Evolutionary conservation across 2,113 vertebrate species (phyloP).

Genomic region (Monopterus albus): DNA sequence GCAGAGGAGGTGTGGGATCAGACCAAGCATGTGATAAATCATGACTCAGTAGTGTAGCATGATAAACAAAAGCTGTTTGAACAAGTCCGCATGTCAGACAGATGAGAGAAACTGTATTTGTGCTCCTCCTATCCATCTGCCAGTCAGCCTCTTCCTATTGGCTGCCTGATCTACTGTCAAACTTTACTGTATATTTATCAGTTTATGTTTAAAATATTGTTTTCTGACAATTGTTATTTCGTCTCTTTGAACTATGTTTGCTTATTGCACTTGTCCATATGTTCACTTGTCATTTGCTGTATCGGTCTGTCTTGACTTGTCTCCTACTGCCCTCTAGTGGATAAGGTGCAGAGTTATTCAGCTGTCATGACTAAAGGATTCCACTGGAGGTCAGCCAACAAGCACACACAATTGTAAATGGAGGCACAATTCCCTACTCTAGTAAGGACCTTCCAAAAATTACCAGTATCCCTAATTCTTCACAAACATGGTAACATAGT

Average conservation of each 20-base stretch:
- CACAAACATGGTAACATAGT: too few relatives aligned
- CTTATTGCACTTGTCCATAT: background rate
- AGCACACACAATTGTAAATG: background rate
- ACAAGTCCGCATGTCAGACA: constrained; percentile 33
- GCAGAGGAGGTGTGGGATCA: constrained; percentile 42
- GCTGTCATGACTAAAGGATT: background rate
- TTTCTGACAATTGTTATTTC: background rate
- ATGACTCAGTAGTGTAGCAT: constrained; percentile 44
- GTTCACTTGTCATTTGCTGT: background rate
- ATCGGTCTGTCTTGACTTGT: background rate
- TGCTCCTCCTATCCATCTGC: constrained; percentile 11
- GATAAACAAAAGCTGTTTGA: constrained; percentile 53
- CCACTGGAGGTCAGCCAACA: constrained; percentile 55
- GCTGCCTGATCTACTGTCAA: background rate
- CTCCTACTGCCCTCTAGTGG: constrained; percentile 62
- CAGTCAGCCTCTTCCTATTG: background rate
- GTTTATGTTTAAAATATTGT: background rate
- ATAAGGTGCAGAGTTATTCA: background rate
- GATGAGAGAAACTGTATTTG: constrained; percentile 14
- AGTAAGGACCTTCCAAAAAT: too few relatives aligned
- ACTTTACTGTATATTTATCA: background rate
- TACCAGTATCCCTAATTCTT: too few relatives aligned
- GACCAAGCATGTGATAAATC: constrained; percentile 31
- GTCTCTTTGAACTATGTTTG: background rate
- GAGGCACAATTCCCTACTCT: background rate